A percentile compares a stretch with the other conserved stretches of the same genome.
Conservation (phyloP, 2,797 vertebrate species). For the Acropternis orthonyx region DNA sequence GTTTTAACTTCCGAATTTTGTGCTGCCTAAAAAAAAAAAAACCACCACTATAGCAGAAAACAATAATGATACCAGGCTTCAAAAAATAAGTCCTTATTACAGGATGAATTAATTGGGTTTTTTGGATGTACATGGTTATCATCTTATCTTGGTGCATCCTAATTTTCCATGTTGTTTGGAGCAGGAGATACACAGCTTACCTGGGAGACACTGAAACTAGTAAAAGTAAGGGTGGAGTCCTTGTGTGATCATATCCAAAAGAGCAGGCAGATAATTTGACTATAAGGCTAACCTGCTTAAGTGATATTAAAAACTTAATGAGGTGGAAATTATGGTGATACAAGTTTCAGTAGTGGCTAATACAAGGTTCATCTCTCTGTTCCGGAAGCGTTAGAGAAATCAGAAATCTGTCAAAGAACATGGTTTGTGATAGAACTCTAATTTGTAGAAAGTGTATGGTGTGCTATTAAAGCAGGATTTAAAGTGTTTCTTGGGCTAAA, state of each 20-base stretch:
- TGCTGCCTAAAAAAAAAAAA: background rate
- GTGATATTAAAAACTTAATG: background rate
- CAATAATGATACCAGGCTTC: background rate
- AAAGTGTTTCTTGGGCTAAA: background rate
- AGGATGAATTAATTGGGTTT: background rate
- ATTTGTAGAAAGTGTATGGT: background rate
- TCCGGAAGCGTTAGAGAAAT: background rate
- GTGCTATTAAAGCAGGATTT: background rate
- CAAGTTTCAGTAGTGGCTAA: background rate
- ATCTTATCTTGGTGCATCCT: background rate
- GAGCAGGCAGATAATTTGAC: background rate
- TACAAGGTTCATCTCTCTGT: background rate
- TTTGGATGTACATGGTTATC: background rate
- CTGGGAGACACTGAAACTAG: conserved; percentile 1
- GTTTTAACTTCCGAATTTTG: background rate
- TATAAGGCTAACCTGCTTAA: background rate
- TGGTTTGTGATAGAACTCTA: background rate
- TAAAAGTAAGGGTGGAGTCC: conserved; percentile 38
- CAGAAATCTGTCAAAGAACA: background rate
- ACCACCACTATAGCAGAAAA: background rate
- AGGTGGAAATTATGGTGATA: background rate
- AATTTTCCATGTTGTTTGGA: background rate
- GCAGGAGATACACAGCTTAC: background rate
- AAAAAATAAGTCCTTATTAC: background rate
- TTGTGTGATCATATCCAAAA: background rate